Evolutionary conservation across 2,797 vertebrate species (phyloP).

Genomic region (Sebastes melanostomus): DNA sequence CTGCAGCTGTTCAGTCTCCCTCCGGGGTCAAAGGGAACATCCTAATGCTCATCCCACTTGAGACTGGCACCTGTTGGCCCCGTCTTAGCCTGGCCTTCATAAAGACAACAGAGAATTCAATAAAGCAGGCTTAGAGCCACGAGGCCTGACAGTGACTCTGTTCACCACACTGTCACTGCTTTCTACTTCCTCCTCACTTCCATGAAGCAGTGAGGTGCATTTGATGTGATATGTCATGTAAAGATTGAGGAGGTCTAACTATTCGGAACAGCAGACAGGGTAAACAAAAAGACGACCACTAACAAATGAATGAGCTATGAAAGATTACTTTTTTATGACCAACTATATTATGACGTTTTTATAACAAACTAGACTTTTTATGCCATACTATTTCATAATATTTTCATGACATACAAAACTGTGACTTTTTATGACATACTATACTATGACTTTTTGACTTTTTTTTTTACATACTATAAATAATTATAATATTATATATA

Average conservation of each 20-base stretch:
- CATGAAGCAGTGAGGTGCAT: not conserved
- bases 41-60: constrained; percentile 63
- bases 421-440: too few relatives aligned
- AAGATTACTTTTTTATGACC: too few relatives aligned
- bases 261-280: not conserved
- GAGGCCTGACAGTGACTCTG: constrained; percentile 44
- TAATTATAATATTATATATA: too few relatives aligned
- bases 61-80: constrained; percentile 74
- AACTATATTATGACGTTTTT: too few relatives aligned
- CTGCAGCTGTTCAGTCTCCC: constrained; percentile 74
- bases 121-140: constrained; percentile 73
- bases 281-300: not conserved
- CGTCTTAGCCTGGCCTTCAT: constrained; percentile 62
- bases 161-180: not conserved
- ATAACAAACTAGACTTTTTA: too few relatives aligned
- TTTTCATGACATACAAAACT: too few relatives aligned
- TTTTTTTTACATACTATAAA: too few relatives aligned
- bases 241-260: not conserved
- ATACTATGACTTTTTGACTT: too few relatives aligned
- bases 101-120: constrained; percentile 79
- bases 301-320: not conserved
- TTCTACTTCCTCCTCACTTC: not conserved
- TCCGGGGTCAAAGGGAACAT: constrained; percentile 75
- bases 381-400: too few relatives aligned
- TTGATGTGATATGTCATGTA: not conserved